phyloP scores from a whole-genome alignment of 2,797 vertebrate genomes.

The Micromesistius poutassou region DNA sequence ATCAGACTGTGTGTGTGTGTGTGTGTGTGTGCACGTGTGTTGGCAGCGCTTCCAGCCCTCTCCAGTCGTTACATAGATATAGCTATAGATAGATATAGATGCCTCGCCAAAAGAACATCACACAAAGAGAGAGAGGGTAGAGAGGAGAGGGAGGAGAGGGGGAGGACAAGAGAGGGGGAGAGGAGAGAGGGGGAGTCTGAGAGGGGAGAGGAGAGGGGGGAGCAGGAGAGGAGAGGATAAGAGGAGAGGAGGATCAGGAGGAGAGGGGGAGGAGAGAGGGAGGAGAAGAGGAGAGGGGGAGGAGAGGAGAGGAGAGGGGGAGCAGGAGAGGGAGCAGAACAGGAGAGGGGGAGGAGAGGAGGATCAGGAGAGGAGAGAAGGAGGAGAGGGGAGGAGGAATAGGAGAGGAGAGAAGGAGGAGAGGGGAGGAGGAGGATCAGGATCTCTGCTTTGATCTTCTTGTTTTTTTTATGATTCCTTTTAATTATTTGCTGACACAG shows the following conservation, averaged over 20 bases:
- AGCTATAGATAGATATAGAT: not conserved
- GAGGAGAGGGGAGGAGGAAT: not conserved
- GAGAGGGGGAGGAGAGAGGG: not conserved
- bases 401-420: not conserved
- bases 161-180: no score
- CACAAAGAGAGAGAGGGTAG: not conserved
- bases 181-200: no score
- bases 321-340: not conserved
- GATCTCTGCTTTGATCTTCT: conserved; percentile 42
- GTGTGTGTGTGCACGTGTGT: no score
- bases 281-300: no score
- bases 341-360: no score
- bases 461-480: conserved; percentile 23
- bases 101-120: not conserved
- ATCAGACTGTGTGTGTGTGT: not conserved
- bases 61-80: not conserved
- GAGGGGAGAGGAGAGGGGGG: not conserved
- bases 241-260: not conserved
- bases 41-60: not conserved
- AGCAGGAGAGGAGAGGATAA: no score
- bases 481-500: conserved; percentile 58
- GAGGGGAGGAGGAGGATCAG: not conserved
- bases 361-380: no score
- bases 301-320: no score
- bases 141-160: conserved; percentile 13